Evolutionary conservation across 2,113 vertebrate genomes (phyloP).

Genomic region (human): GRCh38 chr12:32339501-32340000

Average conservation of each 20-base stretch:
- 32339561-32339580: not conserved
- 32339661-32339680: slow-evolving; percentile 24
- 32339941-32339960: not conserved
- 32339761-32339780: not conserved
- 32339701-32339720: not conserved
- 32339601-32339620: not conserved
- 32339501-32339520: not conserved
- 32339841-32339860: not conserved
- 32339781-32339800: not conserved
- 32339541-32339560: not conserved
- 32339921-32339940: not conserved
- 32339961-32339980: not conserved
- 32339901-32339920: not conserved
- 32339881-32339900: not conserved
- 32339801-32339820: not conserved
- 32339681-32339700: slow-evolving; percentile 2
- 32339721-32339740: not conserved
- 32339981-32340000: not conserved
- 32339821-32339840: not conserved
- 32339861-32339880: not conserved
- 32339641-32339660: not conserved
- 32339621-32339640: slow-evolving; percentile 31
- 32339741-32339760: not conserved
- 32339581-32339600: not conserved
- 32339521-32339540: not conserved